Percentiles rank a stretch among this genome's conserved stretches.
Evolutionary conservation across 2,113 vertebrate species (phyloP).

Genomic region (Sclerurus mexicanus): DNA sequence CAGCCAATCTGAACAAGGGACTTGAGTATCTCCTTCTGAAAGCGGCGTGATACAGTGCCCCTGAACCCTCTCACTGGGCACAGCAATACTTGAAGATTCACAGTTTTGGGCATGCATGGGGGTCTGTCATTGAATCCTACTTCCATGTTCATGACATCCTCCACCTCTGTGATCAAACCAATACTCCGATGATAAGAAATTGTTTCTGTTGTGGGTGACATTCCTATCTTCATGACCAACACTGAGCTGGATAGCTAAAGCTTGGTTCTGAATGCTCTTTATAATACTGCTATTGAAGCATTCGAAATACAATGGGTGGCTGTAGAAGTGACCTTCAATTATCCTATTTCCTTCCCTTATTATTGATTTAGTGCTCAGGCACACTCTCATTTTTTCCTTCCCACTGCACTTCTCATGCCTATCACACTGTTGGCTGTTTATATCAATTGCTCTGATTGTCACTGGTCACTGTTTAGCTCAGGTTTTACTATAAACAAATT

Average conservation of each 20-base stretch:
- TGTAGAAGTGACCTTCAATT: not conserved
- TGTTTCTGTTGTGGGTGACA: not conserved
- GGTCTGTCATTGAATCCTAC: not conserved
- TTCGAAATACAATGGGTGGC: accelerated
- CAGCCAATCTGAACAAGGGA: accelerated
- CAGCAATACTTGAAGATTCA: accelerated
- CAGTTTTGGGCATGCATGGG: accelerated
- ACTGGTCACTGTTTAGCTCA: not conserved
- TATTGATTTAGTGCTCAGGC: not conserved
- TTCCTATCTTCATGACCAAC: accelerated
- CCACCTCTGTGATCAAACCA: not conserved
- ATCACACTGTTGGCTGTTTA: not conserved
- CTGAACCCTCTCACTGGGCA: accelerated
- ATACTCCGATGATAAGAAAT: not conserved
- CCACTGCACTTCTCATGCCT: not conserved
- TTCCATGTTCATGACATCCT: not conserved
- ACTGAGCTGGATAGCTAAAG: not conserved
- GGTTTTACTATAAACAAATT: not conserved
- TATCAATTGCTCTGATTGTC: not conserved
- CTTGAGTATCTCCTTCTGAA: not conserved
- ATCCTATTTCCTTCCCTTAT: not conserved
- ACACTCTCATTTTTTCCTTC: not conserved
- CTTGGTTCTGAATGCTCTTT: not conserved
- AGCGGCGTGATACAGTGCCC: accelerated
- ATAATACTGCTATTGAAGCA: not conserved